Conservation (phyloP, 2,113 vertebrate species). For the Grantiella picta region DNA sequence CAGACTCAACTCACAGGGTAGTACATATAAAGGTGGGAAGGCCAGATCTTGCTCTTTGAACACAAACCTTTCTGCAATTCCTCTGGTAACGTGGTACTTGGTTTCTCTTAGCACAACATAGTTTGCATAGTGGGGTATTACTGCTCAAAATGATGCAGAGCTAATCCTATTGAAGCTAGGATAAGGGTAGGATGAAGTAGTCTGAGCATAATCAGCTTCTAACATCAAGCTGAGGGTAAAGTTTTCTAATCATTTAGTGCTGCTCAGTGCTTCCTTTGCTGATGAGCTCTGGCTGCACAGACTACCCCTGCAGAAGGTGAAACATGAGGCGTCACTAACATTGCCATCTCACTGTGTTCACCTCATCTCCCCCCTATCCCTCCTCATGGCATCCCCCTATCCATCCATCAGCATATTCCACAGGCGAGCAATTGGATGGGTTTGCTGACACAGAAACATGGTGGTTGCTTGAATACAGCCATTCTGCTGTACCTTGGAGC, state of each 20-base stretch:
- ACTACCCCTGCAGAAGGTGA: background rate
- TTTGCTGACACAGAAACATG: background rate
- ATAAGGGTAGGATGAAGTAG: too few relatives aligned
- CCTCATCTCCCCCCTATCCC: background rate
- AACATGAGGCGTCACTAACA: rapidly evolving
- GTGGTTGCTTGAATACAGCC: background rate
- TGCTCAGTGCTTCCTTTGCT: background rate
- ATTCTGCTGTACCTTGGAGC: background rate
- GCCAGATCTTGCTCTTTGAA: background rate
- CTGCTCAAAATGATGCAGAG: background rate
- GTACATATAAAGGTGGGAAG: background rate
- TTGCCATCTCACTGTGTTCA: background rate
- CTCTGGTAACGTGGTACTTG: background rate
- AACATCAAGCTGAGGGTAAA: background rate
- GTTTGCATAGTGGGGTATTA: background rate
- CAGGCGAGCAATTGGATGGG: background rate
- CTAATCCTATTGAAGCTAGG: background rate
- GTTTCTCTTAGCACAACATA: background rate
- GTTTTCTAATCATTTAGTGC: background rate
- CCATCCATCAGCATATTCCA: rapidly evolving
- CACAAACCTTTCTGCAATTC: background rate
- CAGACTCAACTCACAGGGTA: background rate
- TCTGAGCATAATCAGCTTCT: background rate
- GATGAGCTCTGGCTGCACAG: background rate
- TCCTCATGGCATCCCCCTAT: rapidly evolving